A percentile compares a stretch with the other conserved stretches of the same genome.
Evolutionary conservation across 1,140 invertebrate species (phyloP).

Genomic region (Chironomus striatipennis): DNA sequence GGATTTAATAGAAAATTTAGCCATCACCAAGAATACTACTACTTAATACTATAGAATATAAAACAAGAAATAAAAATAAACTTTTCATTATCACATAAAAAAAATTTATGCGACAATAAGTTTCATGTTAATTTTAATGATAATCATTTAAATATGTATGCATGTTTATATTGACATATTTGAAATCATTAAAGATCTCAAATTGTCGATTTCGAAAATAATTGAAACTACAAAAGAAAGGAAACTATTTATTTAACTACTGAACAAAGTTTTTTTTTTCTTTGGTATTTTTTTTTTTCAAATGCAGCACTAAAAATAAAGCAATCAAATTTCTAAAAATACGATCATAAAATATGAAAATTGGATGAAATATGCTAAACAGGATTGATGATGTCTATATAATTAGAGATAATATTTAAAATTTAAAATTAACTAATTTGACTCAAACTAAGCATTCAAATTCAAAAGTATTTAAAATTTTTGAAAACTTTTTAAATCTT

Average conservation of each 20-base stretch:
- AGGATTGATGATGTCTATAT: not conserved
- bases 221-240: slow-evolving; percentile 13
- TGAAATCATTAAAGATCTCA: too few species aligned
- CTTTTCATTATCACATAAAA: not conserved
- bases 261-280: not conserved
- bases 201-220: not conserved
- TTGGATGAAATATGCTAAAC: not conserved
- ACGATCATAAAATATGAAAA: too few species aligned
- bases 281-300: not conserved
- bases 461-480: not conserved
- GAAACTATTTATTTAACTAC: slow-evolving; percentile 15
- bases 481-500: not conserved
- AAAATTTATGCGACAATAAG: too few species aligned
- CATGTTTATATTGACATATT: too few species aligned
- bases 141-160: too few species aligned
- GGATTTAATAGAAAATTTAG: not conserved
- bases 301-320: slow-evolving; percentile 13
- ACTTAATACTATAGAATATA: not conserved
- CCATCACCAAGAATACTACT: not conserved
- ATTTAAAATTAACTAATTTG: not conserved
- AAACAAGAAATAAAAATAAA: not conserved
- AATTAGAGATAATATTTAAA: not conserved
- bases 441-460: not conserved
- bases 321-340: not conserved
- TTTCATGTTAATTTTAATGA: too few species aligned